Evolutionary conservation across 2,888 invertebrate species (phyloP).

Genomic region (Agrotis ipsilon): DNA sequence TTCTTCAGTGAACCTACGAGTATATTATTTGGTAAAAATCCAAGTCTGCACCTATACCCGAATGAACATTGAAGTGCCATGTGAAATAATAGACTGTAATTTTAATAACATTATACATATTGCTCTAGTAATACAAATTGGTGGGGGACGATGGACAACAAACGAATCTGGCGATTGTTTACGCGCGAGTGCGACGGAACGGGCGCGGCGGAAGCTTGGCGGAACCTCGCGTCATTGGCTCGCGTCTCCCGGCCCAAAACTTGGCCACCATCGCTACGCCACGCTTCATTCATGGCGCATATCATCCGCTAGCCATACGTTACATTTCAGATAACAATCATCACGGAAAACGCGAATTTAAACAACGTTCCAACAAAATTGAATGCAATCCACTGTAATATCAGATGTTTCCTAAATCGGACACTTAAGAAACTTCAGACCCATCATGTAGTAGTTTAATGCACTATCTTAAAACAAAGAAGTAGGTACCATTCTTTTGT

Average conservation of each 20-base stretch:
- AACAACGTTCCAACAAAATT: slow-evolving; percentile 3
- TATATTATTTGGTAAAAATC: not conserved
- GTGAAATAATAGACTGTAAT: not conserved
- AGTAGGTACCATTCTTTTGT: slow-evolving; percentile 41
- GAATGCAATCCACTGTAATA: not conserved
- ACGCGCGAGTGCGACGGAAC: slow-evolving; percentile 80
- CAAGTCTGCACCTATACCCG: not conserved
- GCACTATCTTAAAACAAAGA: slow-evolving; percentile 28
- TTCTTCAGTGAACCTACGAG: not conserved
- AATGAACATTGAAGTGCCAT: slow-evolving; percentile 4
- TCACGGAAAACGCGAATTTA: slow-evolving; percentile 28
- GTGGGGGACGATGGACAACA: slow-evolving; percentile 73
- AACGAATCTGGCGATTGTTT: slow-evolving; percentile 85
- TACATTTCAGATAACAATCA: slow-evolving; percentile 74
- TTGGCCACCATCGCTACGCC: slow-evolving; percentile 76
- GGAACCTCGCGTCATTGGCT: slow-evolving; percentile 90
- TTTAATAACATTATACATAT: slow-evolving; percentile 11
- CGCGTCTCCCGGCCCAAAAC: slow-evolving; percentile 77
- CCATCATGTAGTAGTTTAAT: slow-evolving; percentile 4
- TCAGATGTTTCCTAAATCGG: slow-evolving; percentile 11
- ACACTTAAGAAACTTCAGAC: slow-evolving; percentile 8
- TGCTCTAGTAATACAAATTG: slow-evolving; percentile 55
- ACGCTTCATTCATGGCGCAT: slow-evolving; percentile 81
- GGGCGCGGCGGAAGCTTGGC: slow-evolving; percentile 85
- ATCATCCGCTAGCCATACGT: slow-evolving; percentile 72